Base-by-base conservation (phyloP, 1,140 invertebrate genomes). In the Eciton burchellii region DNA sequence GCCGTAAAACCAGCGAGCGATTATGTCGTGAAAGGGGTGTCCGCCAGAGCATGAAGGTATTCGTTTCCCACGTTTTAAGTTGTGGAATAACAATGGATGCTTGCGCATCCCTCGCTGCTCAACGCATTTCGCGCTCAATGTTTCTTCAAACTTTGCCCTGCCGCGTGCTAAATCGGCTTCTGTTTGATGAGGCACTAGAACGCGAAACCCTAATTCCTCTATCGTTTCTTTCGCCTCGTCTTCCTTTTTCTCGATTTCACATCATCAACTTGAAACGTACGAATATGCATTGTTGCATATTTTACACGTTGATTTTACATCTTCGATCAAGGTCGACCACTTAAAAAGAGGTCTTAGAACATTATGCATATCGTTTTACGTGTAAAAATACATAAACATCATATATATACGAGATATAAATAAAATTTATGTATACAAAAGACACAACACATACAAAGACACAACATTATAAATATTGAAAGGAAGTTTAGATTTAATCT, bases 61-160 rank as follows among this genome's bases (percentile, higher is more conserved):
- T 79, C 52, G 26, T 66, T 85, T 85, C 82, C 66, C 82, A 85
- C 82, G 60, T 47, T 84, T n/a, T 49, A 81, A 85, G 29, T 24
- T 24, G n/a, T 56, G 16, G 74, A 83, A 81, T 85, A 84, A 81
- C 59, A 85, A 83, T 73, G 54, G 45, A 81, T 79, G 73, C 19
- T 47, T 60, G 43, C 24, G 43, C 52, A 63, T 63, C 49, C 6
- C 59, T 66, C 21, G 59, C 12, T 19, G 49, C 3, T n/a, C 56
- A 54, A 24, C 14, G 3, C 21, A 43, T 72, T 52, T 2, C 12
- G 19, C 35, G 26, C 52, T 59, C 35, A 41, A 14, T 41, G 19
- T 59, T 81, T 45, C 41, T 72, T 81, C 8, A 59, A 81, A 72
- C 47, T 65, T 52, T 35, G 19, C 45, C 45, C 9, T 41, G 3